A percentile compares a stretch with the other conserved stretches of the same genome.
phyloP scores from a whole-genome alignment of 2,797 vertebrate species.

The Ptychadena robeensis region DNA sequence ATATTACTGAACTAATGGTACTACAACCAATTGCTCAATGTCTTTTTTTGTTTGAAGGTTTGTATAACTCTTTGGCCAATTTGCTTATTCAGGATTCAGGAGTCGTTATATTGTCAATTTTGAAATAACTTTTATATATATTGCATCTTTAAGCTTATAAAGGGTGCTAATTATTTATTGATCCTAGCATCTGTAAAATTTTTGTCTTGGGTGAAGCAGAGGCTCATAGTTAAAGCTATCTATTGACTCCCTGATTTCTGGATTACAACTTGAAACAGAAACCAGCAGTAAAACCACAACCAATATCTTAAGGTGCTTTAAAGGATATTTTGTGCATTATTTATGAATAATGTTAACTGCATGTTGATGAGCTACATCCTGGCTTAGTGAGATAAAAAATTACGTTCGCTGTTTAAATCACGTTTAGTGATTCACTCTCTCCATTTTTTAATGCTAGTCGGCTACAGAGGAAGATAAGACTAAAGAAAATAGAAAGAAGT shows the following conservation, averaged over 20 bases:
- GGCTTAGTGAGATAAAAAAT: slow-evolving; percentile 35
- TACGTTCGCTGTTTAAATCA: slow-evolving; percentile 39
- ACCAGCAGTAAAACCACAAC: not conserved
- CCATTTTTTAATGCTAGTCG: slow-evolving; percentile 28
- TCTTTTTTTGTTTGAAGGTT: not conserved
- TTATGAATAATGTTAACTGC: slow-evolving; percentile 37
- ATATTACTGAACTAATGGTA: no score
- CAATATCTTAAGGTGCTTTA: slow-evolving; percentile 24
- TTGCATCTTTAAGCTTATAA: no score
- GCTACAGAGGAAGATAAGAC: slow-evolving; percentile 25
- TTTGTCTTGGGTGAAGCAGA: not conserved
- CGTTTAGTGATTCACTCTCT: slow-evolving; percentile 42
- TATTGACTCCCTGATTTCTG: not conserved
- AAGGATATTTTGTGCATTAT: slow-evolving; percentile 21
- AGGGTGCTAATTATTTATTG: no score
- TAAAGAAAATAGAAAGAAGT: not conserved
- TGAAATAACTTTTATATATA: not conserved
- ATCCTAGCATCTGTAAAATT: not conserved
- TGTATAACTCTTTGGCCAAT: not conserved
- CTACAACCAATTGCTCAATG: not conserved
- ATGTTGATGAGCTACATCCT: slow-evolving; percentile 42
- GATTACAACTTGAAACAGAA: not conserved
- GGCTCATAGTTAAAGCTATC: no score
- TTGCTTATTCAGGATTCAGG: not conserved
- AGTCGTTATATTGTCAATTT: not conserved